Evolutionary conservation across 2,888 invertebrate genomes (phyloP).

Genomic region (Branchellion lobata): DNA sequence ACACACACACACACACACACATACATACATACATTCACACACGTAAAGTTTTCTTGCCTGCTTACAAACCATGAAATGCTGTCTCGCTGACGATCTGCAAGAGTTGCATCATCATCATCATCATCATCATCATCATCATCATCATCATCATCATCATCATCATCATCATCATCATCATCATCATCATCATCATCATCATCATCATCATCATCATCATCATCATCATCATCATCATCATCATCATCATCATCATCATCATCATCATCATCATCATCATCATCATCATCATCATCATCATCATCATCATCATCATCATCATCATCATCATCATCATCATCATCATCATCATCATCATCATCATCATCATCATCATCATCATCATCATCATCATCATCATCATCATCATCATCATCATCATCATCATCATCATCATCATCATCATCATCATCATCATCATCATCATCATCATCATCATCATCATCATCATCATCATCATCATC

Average conservation of each 20-base stretch:
- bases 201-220: slow-evolving; percentile 30
- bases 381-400: slow-evolving; percentile 1
- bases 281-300: not conserved
- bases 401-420: slow-evolving; percentile 2
- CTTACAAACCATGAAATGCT: slow-evolving; percentile 8
- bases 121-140: not conserved
- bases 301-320: slow-evolving; percentile 10
- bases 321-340: slow-evolving; percentile 18
- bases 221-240: slow-evolving; percentile 19
- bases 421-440: slow-evolving; percentile 10
- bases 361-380: slow-evolving; percentile 10
- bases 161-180: too few species aligned
- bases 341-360: slow-evolving; percentile 17
- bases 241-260: slow-evolving; percentile 18
- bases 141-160: too few species aligned
- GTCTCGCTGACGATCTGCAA: not conserved
- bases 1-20: not conserved
- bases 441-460: slow-evolving; percentile 18
- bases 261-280: slow-evolving; percentile 12
- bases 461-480: slow-evolving; percentile 17
- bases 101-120: not conserved
- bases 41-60: not conserved
- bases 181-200: too few species aligned
- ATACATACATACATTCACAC: not conserved
- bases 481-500: slow-evolving; percentile 10